phyloP scores from a whole-genome alignment of 2,113 vertebrate species.

The Camelus dromedarius region DNA sequence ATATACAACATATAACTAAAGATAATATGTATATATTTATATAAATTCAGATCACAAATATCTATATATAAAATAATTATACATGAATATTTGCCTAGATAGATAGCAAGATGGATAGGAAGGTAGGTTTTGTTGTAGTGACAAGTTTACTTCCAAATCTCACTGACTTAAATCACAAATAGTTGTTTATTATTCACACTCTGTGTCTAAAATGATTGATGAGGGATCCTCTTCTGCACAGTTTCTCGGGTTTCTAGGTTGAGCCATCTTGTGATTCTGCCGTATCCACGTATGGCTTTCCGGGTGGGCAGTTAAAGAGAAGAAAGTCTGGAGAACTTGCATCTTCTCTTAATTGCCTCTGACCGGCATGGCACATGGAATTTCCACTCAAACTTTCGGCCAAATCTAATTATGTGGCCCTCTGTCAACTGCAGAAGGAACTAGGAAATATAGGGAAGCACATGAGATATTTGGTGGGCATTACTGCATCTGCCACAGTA shows the following conservation, averaged over 20 bases:
- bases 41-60: neutral
- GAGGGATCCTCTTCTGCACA: neutral
- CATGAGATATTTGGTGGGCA: neutral
- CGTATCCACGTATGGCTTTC: neutral
- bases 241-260: neutral
- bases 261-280: neutral
- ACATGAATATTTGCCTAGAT: neutral
- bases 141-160: neutral
- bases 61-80: neutral
- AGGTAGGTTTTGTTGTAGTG: neutral
- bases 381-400: neutral
- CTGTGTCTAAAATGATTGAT: neutral
- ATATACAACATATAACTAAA: neutral
- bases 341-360: neutral
- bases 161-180: neutral
- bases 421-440: neutral
- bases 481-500: neutral
- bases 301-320: neutral
- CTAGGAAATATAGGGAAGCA: neutral
- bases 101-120: neutral
- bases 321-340: neutral
- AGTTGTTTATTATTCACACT: neutral
- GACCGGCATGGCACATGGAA: neutral
- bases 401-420: neutral
- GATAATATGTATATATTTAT: neutral